Conservation (phyloP, 23 tunicate genomes). For the Halocynthia aurantium region DNA sequence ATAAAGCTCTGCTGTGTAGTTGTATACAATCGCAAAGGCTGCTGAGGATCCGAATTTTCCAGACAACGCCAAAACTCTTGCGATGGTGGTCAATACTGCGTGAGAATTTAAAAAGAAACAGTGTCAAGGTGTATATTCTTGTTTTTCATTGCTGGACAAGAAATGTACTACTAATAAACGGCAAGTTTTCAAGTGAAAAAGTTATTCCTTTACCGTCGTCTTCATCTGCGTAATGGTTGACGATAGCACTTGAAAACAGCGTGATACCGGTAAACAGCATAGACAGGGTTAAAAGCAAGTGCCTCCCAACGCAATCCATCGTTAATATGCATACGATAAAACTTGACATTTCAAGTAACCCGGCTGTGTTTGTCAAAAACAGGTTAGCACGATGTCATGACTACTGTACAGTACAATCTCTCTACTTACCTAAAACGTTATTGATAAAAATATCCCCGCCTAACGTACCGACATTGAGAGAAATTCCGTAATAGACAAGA, state of each 20-base stretch:
- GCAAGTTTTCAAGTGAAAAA: no score
- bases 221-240: slow-evolving; percentile 5
- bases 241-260: slow-evolving; percentile 21
- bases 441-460: slow-evolving; percentile 44
- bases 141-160: no score
- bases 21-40: slow-evolving; percentile 48
- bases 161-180: no score
- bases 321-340: slow-evolving; percentile 25
- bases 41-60: slow-evolving; percentile 60
- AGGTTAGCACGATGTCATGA: no score
- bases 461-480: slow-evolving; percentile 34
- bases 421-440: slow-evolving; percentile 31
- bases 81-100: slow-evolving; percentile 26
- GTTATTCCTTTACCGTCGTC: neutral
- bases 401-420: no score
- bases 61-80: slow-evolving; percentile 33
- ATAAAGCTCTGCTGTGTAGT: slow-evolving; percentile 51
- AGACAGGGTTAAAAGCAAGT: slow-evolving; percentile 15
- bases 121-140: neutral
- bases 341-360: slow-evolving; percentile 45
- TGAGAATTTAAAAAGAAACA: neutral
- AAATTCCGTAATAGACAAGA: slow-evolving; percentile 42
- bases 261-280: slow-evolving; percentile 19
- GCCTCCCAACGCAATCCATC: slow-evolving; percentile 44
- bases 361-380: slow-evolving; percentile 17